A percentile compares a stretch with the other conserved stretches of the same genome.
Conservation (phyloP, 2,113 vertebrate genomes). For the Plectropomus leopardus region DNA sequence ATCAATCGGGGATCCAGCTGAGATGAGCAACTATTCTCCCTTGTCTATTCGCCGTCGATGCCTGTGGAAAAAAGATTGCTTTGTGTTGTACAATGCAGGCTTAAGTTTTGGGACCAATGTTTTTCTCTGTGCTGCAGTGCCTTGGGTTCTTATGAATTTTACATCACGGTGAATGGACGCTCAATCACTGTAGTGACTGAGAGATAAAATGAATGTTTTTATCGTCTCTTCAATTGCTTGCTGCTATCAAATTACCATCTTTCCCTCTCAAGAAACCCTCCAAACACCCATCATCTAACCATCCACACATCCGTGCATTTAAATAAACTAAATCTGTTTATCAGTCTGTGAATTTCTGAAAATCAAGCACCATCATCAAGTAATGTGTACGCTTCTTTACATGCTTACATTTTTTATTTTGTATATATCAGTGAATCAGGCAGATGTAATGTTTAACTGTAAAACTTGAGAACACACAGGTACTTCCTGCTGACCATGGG, state of each 20-base stretch:
- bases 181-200: not conserved
- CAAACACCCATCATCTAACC: not conserved
- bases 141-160: not conserved
- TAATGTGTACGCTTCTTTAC: not conserved
- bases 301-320: not conserved
- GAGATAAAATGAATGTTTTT: not conserved
- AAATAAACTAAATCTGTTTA: not conserved
- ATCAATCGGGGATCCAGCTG: slow-evolving; percentile 57
- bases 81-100: not conserved
- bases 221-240: slow-evolving; percentile 7
- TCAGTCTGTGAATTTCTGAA: not conserved
- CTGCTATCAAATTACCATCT: not conserved
- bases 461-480: no score
- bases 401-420: no score
- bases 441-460: no score
- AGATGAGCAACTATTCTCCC: slow-evolving; percentile 21
- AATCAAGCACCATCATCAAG: slow-evolving; percentile 5
- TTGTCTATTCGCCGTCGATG: not conserved
- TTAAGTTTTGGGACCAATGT: not conserved
- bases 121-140: not conserved
- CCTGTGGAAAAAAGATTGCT: not conserved
- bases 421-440: no score
- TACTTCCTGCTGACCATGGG: not conserved
- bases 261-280: not conserved
- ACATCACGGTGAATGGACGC: not conserved